Conservation (phyloP, 2,888 invertebrate genomes). For the Dryobota labecula region DNA sequence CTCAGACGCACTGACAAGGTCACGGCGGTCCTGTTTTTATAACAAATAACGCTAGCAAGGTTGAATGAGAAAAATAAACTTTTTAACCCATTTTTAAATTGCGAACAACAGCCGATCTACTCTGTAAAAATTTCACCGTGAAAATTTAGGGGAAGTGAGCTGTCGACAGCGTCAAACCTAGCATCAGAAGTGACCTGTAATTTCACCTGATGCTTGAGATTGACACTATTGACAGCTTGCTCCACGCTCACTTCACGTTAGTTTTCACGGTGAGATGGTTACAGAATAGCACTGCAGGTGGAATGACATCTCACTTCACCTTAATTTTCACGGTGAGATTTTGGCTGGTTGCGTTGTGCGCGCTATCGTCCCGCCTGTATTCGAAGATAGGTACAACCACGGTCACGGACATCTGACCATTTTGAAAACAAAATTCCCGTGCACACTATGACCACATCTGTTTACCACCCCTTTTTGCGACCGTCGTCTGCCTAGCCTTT, state of each 20-base stretch:
- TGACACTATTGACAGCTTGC: neutral
- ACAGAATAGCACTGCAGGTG: no score
- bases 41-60: constrained; percentile 64
- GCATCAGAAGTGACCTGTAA: neutral
- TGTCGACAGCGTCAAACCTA: neutral
- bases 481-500: no score
- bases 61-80: constrained; percentile 57
- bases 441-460: no score
- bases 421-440: no score
- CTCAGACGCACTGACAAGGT: constrained; percentile 78
- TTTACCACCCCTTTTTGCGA: no score
- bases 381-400: neutral
- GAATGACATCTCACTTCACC: no score
- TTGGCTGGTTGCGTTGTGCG: neutral
- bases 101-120: constrained; percentile 3
- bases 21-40: constrained; percentile 67
- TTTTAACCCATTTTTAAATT: constrained; percentile 48
- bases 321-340: neutral
- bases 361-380: neutral
- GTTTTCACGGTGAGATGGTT: neutral
- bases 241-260: neutral
- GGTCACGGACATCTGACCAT: no score
- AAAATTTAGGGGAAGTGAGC: neutral
- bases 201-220: no score
- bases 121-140: neutral